Evolutionary conservation across 1,140 invertebrate genomes (phyloP), one percentile per base, ranked within the genome.

Genomic region (Musca domestica): DNA sequence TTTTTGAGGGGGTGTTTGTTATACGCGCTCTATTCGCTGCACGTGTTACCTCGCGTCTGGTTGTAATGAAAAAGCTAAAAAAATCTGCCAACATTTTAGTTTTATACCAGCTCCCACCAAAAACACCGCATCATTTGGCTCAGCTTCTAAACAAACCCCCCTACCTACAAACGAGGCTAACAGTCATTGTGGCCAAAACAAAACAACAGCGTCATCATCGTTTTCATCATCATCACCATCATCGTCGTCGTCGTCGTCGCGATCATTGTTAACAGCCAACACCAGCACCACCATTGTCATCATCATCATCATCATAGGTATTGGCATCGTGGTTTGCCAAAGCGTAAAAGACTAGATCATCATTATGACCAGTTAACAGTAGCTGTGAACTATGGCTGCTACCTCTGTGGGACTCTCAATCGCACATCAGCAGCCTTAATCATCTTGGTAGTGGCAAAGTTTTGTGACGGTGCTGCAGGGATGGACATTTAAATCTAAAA

Each of bases 51-150:
- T 71, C 71, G 77, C 77, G 73, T 71, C 77, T 76, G 74, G 72
- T 74, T 73, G 73, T 71, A 74, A 75, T 76, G 74, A 76, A 75
- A 80, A 77, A 78, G 77, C 79, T 79, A 74, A 76, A 79, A 80
- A 80, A 80, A 76, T 79, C 76, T 72, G 77, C 77, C 76, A 76
- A 76, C 79, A 77, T 77, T 79, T 79, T 79, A 69, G 73, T 79
- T 80, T 79, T 80, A 80, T 80, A 80, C 77, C 74, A 61, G 34
- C 56, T 51, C 20, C 48, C 17, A 19, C 17, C n/a, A 19, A 17
- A 15, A 17, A 51, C 17, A 19, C 48, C 7, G 48, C 17, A 51
- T 51, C n/a, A 51, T 9, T 22, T 51, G 2, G 48, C 48, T 61
- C n/a, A 34, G 14, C 15, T 10, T 17, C 25, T 34, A 34, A 41